phyloP scores from a whole-genome alignment of 2,888 invertebrate genomes.

The Sialis fuliginosa region DNA sequence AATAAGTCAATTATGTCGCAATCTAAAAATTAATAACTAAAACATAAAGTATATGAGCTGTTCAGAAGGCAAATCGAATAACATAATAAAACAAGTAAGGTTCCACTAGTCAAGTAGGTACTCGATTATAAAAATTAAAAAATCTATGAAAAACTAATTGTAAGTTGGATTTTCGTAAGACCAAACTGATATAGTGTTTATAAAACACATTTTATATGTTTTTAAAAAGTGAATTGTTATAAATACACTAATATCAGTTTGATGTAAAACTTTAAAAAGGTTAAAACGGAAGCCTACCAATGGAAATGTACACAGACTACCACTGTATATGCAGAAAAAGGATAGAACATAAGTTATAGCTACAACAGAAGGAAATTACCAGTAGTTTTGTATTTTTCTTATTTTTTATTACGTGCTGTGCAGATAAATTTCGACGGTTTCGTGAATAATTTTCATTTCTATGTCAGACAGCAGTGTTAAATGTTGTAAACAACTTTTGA shows the following conservation, averaged over 20 bases:
- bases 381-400: constrained; percentile 15
- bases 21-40: too few species aligned
- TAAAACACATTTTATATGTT: background rate
- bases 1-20: too few species aligned
- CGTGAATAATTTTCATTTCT: constrained; percentile 3
- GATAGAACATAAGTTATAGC: too few species aligned
- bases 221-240: background rate
- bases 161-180: too few species aligned
- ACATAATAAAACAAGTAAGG: too few species aligned
- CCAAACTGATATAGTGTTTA: background rate
- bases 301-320: too few species aligned
- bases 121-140: too few species aligned
- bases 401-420: constrained; percentile 14
- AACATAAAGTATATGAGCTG: too few species aligned
- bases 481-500: background rate
- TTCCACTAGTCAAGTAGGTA: too few species aligned
- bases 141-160: too few species aligned
- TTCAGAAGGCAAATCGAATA: too few species aligned
- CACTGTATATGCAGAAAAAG: too few species aligned
- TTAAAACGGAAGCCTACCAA: background rate
- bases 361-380: constrained; percentile 13
- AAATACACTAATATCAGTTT: background rate
- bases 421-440: constrained; percentile 8
- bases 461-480: background rate
- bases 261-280: background rate